Evolutionary conservation across 2,888 invertebrate genomes (phyloP).

Genomic region (Villa cingulata): DNA sequence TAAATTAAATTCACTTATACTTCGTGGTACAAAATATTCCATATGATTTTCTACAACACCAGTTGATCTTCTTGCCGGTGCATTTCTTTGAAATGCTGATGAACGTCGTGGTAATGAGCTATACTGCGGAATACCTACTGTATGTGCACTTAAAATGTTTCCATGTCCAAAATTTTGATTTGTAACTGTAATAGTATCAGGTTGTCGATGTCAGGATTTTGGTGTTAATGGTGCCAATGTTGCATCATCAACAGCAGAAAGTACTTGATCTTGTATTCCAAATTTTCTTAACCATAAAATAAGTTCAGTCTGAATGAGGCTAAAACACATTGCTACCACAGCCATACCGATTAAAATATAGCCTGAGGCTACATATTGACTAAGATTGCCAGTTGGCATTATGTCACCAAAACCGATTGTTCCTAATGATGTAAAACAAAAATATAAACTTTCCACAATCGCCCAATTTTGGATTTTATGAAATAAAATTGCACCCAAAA

Average conservation of each 20-base stretch:
- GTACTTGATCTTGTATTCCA: constrained; percentile 32
- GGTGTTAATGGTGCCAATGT: constrained; percentile 41
- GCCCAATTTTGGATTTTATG: constrained; percentile 85
- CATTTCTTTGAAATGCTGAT: constrained; percentile 47
- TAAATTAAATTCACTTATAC: constrained; percentile 70
- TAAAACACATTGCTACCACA: constrained; percentile 76
- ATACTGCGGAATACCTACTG: constrained; percentile 38
- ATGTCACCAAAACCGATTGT: constrained; percentile 76
- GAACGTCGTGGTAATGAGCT: constrained; percentile 43
- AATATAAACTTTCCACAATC: constrained; percentile 71
- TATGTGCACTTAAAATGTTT: constrained; percentile 32
- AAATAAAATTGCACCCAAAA: constrained; percentile 80
- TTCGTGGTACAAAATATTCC: constrained; percentile 73
- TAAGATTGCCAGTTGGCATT: constrained; percentile 53
- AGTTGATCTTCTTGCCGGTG: constrained; percentile 50
- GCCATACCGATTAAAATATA: constrained; percentile 77
- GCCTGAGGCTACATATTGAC: constrained; percentile 62
- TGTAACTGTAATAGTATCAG: constrained; percentile 27
- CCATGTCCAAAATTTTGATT: constrained; percentile 24
- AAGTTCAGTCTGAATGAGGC: constrained; percentile 68
- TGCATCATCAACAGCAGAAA: constrained; percentile 39
- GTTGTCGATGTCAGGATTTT: constrained; percentile 45
- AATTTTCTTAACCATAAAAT: constrained; percentile 36
- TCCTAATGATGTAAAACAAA: constrained; percentile 64
- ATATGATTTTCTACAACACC: constrained; percentile 48